Conservation (phyloP, 2,797 vertebrate genomes). For the Bovichtus variegatus region DNA sequence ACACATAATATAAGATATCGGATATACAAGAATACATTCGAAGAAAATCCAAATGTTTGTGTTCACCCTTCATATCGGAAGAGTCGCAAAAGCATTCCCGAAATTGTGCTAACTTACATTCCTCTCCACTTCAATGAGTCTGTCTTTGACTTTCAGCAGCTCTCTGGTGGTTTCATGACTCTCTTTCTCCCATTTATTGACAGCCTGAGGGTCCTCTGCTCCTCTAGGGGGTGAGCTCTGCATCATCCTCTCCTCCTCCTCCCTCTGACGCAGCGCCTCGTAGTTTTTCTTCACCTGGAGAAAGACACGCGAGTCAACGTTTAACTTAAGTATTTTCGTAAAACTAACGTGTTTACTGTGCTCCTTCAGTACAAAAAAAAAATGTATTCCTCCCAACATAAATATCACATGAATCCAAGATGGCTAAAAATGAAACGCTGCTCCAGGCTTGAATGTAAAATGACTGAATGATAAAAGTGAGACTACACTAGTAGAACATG, state of each 20-base stretch:
- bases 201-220: conserved; percentile 85
- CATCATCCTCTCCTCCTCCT: conserved; percentile 96
- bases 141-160: conserved; percentile 96
- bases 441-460: not conserved
- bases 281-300: conserved; percentile 98
- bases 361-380: not conserved
- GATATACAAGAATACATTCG: not conserved
- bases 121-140: conserved; percentile 97
- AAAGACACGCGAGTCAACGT: not conserved
- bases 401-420: not conserved
- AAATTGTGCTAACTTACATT: conserved; percentile 87
- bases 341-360: no score
- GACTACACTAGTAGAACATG: not conserved
- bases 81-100: not conserved
- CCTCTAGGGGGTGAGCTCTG: conserved; percentile 91
- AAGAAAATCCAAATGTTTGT: not conserved
- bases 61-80: not conserved
- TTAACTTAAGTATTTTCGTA: not conserved
- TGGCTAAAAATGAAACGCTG: not conserved
- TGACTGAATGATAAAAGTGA: not conserved
- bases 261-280: conserved; percentile 96
- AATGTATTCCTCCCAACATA: not conserved
- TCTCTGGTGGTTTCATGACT: conserved; percentile 96
- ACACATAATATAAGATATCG: not conserved
- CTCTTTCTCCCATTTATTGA: conserved; percentile 95